Evolutionary conservation across 2,113 vertebrate species (phyloP).

Genomic region (Pseudopipra pipra): DNA sequence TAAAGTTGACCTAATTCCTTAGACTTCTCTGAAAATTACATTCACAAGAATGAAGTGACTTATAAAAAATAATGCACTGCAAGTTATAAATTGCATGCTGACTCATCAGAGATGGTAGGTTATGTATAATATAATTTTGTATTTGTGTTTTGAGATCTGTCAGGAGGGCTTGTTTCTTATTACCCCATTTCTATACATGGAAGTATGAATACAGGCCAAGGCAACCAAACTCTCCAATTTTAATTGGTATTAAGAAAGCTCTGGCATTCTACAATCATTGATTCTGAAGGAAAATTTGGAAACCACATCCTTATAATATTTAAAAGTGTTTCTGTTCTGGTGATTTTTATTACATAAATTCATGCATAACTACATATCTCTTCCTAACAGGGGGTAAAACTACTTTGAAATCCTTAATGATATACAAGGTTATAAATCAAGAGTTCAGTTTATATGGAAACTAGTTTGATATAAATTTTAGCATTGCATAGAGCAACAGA

Average conservation of each 20-base stretch:
- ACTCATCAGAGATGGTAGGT: not conserved
- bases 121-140: not conserved
- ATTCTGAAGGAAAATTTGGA: not conserved
- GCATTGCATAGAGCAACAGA: not conserved
- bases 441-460: not conserved
- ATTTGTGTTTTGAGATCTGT: not conserved
- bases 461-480: not conserved
- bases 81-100: not conserved
- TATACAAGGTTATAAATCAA: not conserved
- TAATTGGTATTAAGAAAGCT: not conserved
- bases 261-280: not conserved
- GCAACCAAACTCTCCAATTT: not conserved
- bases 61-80: not conserved
- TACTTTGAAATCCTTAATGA: not conserved
- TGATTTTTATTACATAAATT: not conserved
- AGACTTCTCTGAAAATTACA: not conserved
- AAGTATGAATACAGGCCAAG: not conserved
- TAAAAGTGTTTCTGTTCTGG: not conserved
- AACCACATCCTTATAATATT: not conserved
- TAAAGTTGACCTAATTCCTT: not conserved
- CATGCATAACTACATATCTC: not conserved
- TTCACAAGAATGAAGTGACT: not conserved
- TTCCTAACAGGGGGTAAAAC: not conserved
- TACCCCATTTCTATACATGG: fast-evolving
- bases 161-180: not conserved